A percentile compares a stretch with the other conserved stretches of the same genome.
phyloP scores from a whole-genome alignment of 2,113 vertebrate genomes.

The Leucopsar rothschildi region DNA sequence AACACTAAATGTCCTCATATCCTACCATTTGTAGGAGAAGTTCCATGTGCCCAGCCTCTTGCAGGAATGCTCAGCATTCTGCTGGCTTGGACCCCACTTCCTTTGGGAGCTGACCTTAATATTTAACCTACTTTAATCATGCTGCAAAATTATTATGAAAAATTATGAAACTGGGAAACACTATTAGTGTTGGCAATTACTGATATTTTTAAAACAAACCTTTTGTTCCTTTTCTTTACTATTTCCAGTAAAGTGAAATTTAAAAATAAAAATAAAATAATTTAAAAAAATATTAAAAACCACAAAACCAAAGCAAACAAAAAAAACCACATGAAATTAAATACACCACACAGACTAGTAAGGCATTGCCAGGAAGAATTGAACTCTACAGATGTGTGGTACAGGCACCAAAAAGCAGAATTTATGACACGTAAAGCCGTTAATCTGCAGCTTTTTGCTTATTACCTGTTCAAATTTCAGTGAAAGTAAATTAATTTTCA shows the following conservation, averaged over 20 bases:
- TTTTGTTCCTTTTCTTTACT: not conserved
- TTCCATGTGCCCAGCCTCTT: not conserved
- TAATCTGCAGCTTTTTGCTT: slow-evolving; percentile 18
- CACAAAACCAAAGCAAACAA: not conserved
- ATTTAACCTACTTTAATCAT: slow-evolving; percentile 20
- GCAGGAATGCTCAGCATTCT: slow-evolving; percentile 21
- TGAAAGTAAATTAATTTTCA: slow-evolving; percentile 58
- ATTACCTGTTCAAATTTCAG: slow-evolving; percentile 15
- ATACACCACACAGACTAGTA: not conserved
- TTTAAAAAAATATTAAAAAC: too few relatives aligned
- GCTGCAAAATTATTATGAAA: not conserved
- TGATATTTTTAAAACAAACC: slow-evolving; percentile 5
- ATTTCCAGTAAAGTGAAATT: slow-evolving; percentile 48
- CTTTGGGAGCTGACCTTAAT: slow-evolving; percentile 10
- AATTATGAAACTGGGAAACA: slow-evolving; percentile 9
- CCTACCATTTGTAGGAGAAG: not conserved
- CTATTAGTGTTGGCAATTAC: not conserved
- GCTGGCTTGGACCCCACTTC: not conserved
- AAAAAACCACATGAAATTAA: slow-evolving; percentile 29
- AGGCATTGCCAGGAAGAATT: not conserved
- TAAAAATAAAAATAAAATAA: not conserved
- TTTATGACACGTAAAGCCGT: not conserved
- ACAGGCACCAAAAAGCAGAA: not conserved
- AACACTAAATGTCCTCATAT: not conserved
- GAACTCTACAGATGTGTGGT: not conserved